Evolutionary conservation across 1,140 invertebrate species (phyloP).

Genomic region (Pseudomyrmex dendroicus): DNA sequence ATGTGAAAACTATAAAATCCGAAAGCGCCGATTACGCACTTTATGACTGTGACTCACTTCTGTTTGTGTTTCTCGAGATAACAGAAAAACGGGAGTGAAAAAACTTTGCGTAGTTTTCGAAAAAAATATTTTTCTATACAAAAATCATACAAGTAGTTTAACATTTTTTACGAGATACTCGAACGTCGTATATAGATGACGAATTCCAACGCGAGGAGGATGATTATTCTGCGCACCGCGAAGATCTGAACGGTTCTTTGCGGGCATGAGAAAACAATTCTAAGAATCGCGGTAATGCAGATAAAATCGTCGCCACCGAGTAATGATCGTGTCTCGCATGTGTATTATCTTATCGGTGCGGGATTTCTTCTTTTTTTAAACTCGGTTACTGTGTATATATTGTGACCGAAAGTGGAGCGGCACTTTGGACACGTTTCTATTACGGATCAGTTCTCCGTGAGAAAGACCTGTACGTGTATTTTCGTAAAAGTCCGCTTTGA

Average conservation of each 20-base stretch:
- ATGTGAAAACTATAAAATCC: slow-evolving; percentile 3
- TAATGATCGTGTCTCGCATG: slow-evolving; percentile 12
- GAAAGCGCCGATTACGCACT: not conserved
- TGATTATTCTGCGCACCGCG: not conserved
- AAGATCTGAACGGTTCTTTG: slow-evolving; percentile 15
- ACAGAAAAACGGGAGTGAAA: not conserved
- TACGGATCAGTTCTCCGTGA: not conserved
- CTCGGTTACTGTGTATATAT: not conserved
- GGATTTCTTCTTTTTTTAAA: slow-evolving; percentile 16
- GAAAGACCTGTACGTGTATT: not conserved
- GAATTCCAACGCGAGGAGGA: not conserved
- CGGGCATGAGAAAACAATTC: slow-evolving; percentile 26
- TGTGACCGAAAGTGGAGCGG: slow-evolving; percentile 20
- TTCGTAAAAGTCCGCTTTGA: slow-evolving; percentile 7
- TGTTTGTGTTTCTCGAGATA: not conserved
- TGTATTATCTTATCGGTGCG: slow-evolving; percentile 43
- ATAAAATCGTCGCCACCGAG: slow-evolving; percentile 21
- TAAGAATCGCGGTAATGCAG: slow-evolving; percentile 11
- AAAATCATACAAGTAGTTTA: too few relatives aligned
- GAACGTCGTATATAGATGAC: not conserved
- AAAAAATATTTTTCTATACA: too few relatives aligned
- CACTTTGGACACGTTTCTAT: not conserved
- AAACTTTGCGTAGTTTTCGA: not conserved
- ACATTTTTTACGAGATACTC: not conserved
- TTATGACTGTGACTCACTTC: not conserved